Base-by-base conservation (phyloP, 2,113 vertebrate genomes). In the Clarias macrocephalus region DNA sequence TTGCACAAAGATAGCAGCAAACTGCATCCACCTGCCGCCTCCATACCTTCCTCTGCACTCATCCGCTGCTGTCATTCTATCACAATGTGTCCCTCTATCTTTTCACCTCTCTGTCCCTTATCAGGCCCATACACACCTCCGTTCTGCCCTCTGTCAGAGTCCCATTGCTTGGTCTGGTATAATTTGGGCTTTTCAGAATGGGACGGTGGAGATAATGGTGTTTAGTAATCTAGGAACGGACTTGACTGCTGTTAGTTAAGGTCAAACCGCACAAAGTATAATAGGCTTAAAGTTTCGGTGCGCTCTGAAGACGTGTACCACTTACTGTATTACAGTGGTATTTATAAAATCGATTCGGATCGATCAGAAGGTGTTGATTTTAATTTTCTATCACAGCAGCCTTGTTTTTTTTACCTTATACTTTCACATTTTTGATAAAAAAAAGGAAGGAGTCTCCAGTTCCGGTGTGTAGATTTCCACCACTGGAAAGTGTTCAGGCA, bases 101-200 rank as follows among this genome's bases (percentile, higher is more conserved):
- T 72, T 80, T 73, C 87, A 87, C 77, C 63, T 80, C 76, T 62
- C 82, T 23, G 54, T 63, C 77, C 33, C 76, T 85, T 85, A 80
- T 85, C 83, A 73, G 63, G 42, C 30, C 56, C 48, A 28, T 73
- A 80, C 87, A 85, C 76, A 52, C 83, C 93, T 86, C 92, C 91
- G 72, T 83, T 90, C 86, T 86, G 88, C 93, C 88, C 88, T 48
- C 76, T 85, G 87, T 91, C 92, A 92, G 85, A 85, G 86, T 91
- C 91, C 92, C 91, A 93, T 92, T 92, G 92, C 83, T 42, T 91
- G n/a, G 42, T 81, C 66, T 59, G 37, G 23, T 63, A 82, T 62
- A 81, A 82, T 85, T 75, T 37, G 33, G 83, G 57, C 12, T 12
- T 62, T 86, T 60, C 79, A 30, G 65, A n/a, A 72, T 70, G 42